Evolutionary conservation across 1,140 invertebrate species (phyloP), one percentile per base, ranked within the genome.

Genomic region (Brachystomella parvula): DNA sequence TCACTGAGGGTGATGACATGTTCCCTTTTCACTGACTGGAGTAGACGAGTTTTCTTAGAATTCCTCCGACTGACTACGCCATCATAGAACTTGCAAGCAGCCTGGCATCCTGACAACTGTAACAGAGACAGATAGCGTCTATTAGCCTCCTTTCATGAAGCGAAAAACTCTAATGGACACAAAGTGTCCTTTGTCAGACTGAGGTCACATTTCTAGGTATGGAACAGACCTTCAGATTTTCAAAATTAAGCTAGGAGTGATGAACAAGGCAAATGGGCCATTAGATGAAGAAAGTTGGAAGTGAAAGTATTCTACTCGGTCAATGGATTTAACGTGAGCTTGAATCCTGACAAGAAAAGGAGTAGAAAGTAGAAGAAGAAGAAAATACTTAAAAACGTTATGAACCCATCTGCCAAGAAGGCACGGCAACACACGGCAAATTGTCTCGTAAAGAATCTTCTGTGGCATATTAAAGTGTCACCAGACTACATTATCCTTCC

Each of bases 51-150:
- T 82, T 2, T 82, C 82, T 21, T 30, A 19, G 24, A 82, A 3
- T 79, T 71, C 63, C 47, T 30, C 17, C 79, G 78, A 1, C 61
- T 53, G n/a, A 81, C 80, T 21, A 82, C 81, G 77, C 84, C 83
- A 24, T 79, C 78, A 75, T 85, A 84, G 75, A 87, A 87, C 57
- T 82, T 80, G 75, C 85, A 87, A 2, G 85, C 85, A 63, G 85
- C 82, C 75, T 85, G 83, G 74, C 85, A 87, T 29, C 85, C 85
- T 60, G 83, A 83, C 70, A 84, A 85, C 85, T 87, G 81, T 21
- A 81, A 82, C 74, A 75, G 79, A 78, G 75, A 65, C 68, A 72
- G 67, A 72, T 56, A 67, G 61, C 21, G 15, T 19, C 28, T n/a
- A 62, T n/a, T 33, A 66, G 31, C 28, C 30, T 47, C 3, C 3